Percentiles rank a stretch among this genome's conserved stretches.
Conservation (phyloP, 2,797 vertebrate genomes). For the Hippopotamyrus pictus region DNA sequence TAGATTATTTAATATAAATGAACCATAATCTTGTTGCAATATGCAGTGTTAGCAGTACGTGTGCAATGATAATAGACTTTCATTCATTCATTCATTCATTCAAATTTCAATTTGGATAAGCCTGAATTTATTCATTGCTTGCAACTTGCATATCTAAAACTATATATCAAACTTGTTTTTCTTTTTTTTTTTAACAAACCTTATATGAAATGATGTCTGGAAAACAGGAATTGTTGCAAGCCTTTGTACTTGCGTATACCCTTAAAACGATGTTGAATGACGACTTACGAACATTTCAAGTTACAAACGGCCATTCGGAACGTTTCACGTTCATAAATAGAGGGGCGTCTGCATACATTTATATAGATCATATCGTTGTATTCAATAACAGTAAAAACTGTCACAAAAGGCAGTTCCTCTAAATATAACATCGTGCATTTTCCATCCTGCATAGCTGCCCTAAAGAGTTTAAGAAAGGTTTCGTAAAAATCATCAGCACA, state of each 20-base stretch:
- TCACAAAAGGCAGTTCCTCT: not conserved
- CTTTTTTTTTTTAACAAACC: not conserved
- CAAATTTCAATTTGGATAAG: not conserved
- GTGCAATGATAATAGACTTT: not conserved
- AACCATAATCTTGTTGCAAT: not conserved
- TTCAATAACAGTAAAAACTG: not conserved
- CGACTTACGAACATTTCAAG: too few relatives aligned
- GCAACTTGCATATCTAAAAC: not conserved
- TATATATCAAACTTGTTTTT: not conserved
- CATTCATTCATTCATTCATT: not conserved
- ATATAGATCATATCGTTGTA: not conserved
- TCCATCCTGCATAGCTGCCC: not conserved
- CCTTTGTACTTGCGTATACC: too few relatives aligned
- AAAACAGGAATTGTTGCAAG: not conserved
- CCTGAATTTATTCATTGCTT: not conserved
- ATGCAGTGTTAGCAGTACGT: not conserved
- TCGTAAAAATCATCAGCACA: not conserved
- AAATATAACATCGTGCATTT: not conserved
- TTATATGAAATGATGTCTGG: not conserved
- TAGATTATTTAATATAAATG: not conserved
- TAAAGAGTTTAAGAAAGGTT: not conserved
- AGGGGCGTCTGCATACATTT: not conserved
- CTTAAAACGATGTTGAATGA: too few relatives aligned
- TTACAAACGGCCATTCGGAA: too few relatives aligned
- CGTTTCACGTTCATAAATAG: too few relatives aligned